These are phyloP conservation scores for Varecia variegata DNA, from an alignment of 2,797 vertebrate genomes.

Conservation along the genomic window DNA sequence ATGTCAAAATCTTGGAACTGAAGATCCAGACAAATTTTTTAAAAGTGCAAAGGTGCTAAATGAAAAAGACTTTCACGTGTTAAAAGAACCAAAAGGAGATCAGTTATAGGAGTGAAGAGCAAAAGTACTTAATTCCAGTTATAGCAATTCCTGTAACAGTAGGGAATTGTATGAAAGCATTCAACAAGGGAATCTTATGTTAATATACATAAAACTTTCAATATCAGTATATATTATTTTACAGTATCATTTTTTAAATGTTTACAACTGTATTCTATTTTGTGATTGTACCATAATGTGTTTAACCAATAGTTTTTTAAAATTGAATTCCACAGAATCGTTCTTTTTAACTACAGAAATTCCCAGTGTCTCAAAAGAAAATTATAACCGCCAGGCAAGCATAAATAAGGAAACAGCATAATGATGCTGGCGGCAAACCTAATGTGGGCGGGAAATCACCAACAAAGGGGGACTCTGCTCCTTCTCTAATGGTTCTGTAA, in stretches of 20 bases:
- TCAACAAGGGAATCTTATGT: not conserved
- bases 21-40: not conserved
- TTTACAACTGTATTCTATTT: not conserved
- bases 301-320: not conserved
- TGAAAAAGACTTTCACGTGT: not conserved
- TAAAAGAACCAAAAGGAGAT: not conserved
- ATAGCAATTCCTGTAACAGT: not conserved
- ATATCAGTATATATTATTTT: not conserved
- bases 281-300: not conserved
- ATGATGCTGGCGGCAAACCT: not conserved
- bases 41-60: not conserved
- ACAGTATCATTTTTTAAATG: not conserved
- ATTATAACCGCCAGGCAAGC: not conserved
- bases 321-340: not conserved
- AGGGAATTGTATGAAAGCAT: not conserved
- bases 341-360: conserved; percentile 23
- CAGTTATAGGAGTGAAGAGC: not conserved
- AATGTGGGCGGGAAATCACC: not conserved
- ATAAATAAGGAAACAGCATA: not conserved
- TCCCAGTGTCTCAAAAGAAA: conserved; percentile 33
- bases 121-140: not conserved
- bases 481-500: not conserved
- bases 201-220: not conserved
- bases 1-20: not conserved
- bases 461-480: not conserved